Conservation (phyloP, 2,797 vertebrate genomes). For the Chlorospingus flavigularis region DNA sequence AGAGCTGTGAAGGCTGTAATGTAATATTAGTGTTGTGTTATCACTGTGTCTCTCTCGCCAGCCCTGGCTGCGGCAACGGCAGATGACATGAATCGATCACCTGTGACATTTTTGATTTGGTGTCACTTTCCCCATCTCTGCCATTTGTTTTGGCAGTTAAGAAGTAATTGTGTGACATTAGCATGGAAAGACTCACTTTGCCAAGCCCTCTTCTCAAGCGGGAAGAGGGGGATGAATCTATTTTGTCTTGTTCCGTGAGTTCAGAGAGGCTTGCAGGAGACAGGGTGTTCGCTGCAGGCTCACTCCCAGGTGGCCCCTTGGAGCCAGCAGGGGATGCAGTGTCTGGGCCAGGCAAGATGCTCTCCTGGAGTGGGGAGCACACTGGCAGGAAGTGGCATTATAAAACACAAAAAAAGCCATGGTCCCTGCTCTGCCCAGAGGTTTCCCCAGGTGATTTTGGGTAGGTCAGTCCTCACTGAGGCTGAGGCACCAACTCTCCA, state of each 20-base stretch:
- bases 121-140: conserved; percentile 94
- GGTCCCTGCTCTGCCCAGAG: neutral
- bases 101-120: conserved; percentile 99
- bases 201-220: conserved; percentile 75
- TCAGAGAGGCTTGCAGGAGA: neutral
- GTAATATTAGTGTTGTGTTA: conserved; percentile 97
- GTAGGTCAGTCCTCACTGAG: neutral
- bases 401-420: neutral
- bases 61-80: conserved; percentile 75
- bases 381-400: neutral
- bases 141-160: conserved; percentile 99
- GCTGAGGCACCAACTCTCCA: neutral
- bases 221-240: conserved; percentile 73
- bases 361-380: neutral
- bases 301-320: neutral
- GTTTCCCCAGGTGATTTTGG: neutral
- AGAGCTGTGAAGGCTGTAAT: conserved; percentile 82
- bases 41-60: conserved; percentile 77
- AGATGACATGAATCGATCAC: conserved; percentile 99
- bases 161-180: conserved; percentile 99
- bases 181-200: conserved; percentile 83
- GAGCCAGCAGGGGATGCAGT: neutral
- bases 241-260: conserved; percentile 74
- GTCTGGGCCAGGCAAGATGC: neutral
- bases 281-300: neutral